Evolutionary conservation across 2,113 vertebrate species (phyloP), one percentile per base, ranked within the genome.

Genomic region (Actinemys pallida): DNA sequence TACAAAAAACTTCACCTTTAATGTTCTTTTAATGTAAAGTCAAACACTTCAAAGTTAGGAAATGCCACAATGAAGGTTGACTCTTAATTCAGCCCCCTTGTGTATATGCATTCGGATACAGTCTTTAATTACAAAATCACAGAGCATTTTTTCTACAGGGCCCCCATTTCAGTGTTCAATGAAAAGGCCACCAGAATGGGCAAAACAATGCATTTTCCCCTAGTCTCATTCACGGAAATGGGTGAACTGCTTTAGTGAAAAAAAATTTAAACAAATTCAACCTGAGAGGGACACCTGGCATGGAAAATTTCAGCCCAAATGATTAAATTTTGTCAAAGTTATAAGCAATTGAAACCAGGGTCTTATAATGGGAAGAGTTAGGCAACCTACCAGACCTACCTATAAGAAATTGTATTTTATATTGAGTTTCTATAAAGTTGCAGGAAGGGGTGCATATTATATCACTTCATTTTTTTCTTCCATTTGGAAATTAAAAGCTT

Each of bases 321-420:
- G 24, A 27, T 47, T 78, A 27, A 16, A 78, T 25, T 29, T 78
- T 47, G 24, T 3, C 24, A 47, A 72, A 45, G 42, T 47, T 47
- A 29, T 27, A 78, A 87, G 25, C 50, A 93, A 96, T 25, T 45
- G 88, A 93, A 52, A 94, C n/a, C 65, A 90, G 45, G 82, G 78
- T 88, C 53, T 88, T 79, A 84, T 93, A 92, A 88, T 95, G 75
- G 97, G 84, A 96, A 90, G 27, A 47, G 88, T 13, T 50, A 50
- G 53, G 2, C 4, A 92, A 65, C 42, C 54, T 92, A 87, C 11
- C 82, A 81, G 31, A 81, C 56, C 56, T 75, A 53, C 0, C 0
- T 78, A 75, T 79, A 95, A 87, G 65, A 92, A 96, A 93, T 54
- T 79, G 50, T 82, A 86, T 94, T 89, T 47, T 95, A n/a, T 81